These are phyloP conservation scores for Ferrisia virgata DNA, from an alignment of 2,888 invertebrate genomes.

Conservation along the genomic window DNA sequence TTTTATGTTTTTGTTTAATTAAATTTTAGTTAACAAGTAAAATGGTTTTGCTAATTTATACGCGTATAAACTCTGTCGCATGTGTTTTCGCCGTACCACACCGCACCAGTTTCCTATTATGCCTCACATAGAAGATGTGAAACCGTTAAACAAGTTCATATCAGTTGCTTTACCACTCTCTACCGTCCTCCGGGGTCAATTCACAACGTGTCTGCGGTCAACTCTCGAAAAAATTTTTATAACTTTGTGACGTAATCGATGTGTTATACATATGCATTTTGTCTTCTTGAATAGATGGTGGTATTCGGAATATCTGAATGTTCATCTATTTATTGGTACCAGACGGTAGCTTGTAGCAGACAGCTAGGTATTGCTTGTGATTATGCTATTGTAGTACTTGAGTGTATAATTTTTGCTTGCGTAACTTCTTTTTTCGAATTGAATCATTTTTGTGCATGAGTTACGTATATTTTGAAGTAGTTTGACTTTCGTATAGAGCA, in stretches of 20 bases:
- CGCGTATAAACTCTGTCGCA: too few species aligned
- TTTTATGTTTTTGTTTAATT: background rate
- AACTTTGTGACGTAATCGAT: background rate
- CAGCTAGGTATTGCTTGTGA: too few species aligned
- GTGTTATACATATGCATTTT: background rate
- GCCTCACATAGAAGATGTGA: background rate
- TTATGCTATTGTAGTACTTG: too few species aligned
- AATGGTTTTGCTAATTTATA: background rate
- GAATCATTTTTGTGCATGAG: background rate
- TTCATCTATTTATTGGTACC: background rate
- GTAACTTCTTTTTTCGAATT: background rate
- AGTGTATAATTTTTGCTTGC: background rate
- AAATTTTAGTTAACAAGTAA: background rate
- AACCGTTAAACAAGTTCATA: background rate
- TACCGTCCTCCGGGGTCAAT: background rate
- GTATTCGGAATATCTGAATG: background rate
- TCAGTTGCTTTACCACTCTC: background rate
- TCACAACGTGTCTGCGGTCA: background rate
- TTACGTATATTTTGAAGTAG: background rate
- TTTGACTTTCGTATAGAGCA: too few species aligned
- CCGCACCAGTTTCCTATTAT: background rate
- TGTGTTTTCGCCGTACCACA: background rate
- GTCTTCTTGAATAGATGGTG: background rate
- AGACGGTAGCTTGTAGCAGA: background rate
- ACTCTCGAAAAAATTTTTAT: background rate